Conservation (phyloP, 2,113 vertebrate genomes). For the Athene cunicularia region DNA sequence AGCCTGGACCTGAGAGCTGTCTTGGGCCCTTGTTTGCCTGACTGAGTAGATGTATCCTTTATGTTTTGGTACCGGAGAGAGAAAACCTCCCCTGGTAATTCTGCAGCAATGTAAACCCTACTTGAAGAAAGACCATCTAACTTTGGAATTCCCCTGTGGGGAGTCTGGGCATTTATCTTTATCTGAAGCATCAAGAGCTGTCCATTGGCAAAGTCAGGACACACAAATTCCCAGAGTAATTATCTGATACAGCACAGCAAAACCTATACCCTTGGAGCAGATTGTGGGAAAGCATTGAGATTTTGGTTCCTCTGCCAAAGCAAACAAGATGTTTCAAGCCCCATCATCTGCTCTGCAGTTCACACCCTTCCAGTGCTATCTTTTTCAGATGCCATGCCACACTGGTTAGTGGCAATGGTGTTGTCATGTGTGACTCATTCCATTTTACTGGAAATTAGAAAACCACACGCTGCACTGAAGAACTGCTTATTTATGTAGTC, state of each 20-base stretch:
- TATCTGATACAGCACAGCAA: conserved; percentile 28
- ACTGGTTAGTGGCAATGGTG: conserved; percentile 53
- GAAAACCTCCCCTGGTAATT: conserved; percentile 14
- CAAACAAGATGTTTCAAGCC: conserved; percentile 64
- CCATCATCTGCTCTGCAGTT: conserved; percentile 63
- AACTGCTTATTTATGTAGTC: conserved; percentile 49
- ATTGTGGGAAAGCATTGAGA: conserved; percentile 59
- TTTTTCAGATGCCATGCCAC: conserved; percentile 60
- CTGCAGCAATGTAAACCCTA: conserved; percentile 8
- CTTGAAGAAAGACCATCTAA: conserved; percentile 23
- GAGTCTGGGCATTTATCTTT: conserved; percentile 15
- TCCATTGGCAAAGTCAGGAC: conserved; percentile 41
- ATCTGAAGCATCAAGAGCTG: conserved; percentile 29
- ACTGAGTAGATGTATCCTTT: not conserved
- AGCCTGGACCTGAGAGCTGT: conserved; percentile 14
- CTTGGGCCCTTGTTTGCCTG: not conserved
- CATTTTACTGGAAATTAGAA: conserved; percentile 67
- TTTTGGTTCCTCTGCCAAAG: conserved; percentile 55
- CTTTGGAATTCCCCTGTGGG: conserved; percentile 54
- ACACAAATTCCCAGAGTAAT: conserved; percentile 27
- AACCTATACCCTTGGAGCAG: conserved; percentile 58
- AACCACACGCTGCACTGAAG: conserved; percentile 51
- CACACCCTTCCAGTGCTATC: conserved; percentile 61
- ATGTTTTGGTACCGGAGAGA: not conserved
- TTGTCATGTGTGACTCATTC: conserved; percentile 64